Percentiles rank a stretch among this genome's conserved stretches.
These are phyloP conservation scores for Apoderus coryli DNA, from an alignment of 2,888 invertebrate genomes.

Conservation along the genomic window DNA sequence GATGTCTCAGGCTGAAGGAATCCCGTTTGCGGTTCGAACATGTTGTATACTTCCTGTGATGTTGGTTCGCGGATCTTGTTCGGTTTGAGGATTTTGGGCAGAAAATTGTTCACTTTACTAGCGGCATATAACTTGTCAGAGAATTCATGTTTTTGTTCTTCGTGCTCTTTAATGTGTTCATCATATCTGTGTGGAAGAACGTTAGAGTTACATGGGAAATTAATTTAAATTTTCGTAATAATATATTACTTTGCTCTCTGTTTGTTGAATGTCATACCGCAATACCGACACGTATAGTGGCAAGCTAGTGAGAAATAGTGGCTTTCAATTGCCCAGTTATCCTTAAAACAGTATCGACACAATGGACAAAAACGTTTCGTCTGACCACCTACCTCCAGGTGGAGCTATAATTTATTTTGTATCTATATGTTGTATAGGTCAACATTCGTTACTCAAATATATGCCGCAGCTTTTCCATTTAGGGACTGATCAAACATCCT, in stretches of 20 bases:
- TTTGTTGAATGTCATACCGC: constrained; percentile 32
- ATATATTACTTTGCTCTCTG: constrained; percentile 24
- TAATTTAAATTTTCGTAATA: no score
- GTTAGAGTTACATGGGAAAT: no score
- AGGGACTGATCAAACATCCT: no score
- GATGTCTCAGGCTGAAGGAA: no score
- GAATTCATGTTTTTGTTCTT: constrained; percentile 22
- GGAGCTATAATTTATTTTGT: no score
- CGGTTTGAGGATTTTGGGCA: constrained; percentile 23
- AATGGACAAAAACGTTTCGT: constrained; percentile 30
- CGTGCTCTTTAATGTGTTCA: constrained; percentile 26
- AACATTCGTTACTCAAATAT: no score
- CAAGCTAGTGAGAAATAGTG: constrained; percentile 32
- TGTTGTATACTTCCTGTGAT: no score
- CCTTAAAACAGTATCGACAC: constrained; percentile 32
- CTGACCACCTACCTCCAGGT: constrained; percentile 27
- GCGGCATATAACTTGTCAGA: constrained; percentile 28
- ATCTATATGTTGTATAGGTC: no score
- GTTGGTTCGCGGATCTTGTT: no score
- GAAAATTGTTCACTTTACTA: constrained; percentile 23
- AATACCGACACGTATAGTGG: constrained; percentile 30
- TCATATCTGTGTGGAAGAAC: constrained; percentile 22
- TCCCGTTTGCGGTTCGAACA: no score
- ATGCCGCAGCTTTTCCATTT: no score
- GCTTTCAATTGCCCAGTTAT: constrained; percentile 33